Conservation (phyloP, 2,888 invertebrate species). For the Emmelina monodactyla region DNA sequence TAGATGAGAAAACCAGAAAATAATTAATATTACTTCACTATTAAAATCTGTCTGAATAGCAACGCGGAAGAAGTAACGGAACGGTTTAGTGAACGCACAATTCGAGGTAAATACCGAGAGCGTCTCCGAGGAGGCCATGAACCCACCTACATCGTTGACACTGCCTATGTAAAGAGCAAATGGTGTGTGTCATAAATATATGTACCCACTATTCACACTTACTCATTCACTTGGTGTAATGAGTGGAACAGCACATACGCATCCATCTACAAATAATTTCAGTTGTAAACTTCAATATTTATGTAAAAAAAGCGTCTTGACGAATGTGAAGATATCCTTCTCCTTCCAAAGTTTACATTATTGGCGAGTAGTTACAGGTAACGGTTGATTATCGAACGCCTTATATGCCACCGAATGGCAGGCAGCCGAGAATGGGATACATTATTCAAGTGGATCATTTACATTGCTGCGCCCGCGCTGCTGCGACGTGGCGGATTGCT, state of each 20-base stretch:
- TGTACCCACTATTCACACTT: not conserved
- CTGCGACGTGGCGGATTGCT: slow-evolving; percentile 45
- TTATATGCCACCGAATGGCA: slow-evolving; percentile 39
- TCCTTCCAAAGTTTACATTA: slow-evolving; percentile 21
- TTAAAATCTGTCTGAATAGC: too few relatives aligned
- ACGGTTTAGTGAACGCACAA: slow-evolving; percentile 8
- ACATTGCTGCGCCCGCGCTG: slow-evolving; percentile 51
- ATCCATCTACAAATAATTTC: too few relatives aligned
- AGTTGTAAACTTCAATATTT: too few relatives aligned
- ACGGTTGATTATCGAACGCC: slow-evolving; percentile 53
- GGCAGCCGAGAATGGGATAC: slow-evolving; percentile 55
- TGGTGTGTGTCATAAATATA: not conserved
- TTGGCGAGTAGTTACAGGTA: slow-evolving; percentile 45
- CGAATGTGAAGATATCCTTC: too few relatives aligned
- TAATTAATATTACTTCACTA: too few relatives aligned
- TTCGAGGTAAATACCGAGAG: slow-evolving; percentile 1
- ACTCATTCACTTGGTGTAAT: too few relatives aligned
- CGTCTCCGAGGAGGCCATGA: slow-evolving; percentile 26
- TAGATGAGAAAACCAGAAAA: too few relatives aligned
- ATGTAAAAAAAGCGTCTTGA: too few relatives aligned
- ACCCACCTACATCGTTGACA: slow-evolving; percentile 20
- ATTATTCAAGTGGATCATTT: slow-evolving; percentile 64
- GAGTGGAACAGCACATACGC: too few relatives aligned
- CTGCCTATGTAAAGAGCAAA: not conserved
- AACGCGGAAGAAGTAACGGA: slow-evolving; percentile 12